phyloP scores from a whole-genome alignment of 2,888 invertebrate genomes.

The Epinotia demarniana region DNA sequence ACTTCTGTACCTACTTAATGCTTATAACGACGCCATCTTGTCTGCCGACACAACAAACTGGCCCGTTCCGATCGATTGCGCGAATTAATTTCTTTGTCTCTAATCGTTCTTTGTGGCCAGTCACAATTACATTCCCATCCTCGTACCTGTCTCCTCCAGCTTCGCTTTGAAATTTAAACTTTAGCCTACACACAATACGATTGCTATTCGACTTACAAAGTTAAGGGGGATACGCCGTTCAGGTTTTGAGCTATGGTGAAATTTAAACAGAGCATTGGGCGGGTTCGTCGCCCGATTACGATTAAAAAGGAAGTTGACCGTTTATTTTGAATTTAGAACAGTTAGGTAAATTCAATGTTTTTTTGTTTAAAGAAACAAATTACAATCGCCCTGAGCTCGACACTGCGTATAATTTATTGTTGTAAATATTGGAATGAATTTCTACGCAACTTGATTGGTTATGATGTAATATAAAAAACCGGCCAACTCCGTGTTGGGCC shows the following conservation, averaged over 20 bases:
- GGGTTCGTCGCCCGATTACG: slow-evolving; percentile 40
- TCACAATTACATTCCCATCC: slow-evolving; percentile 8
- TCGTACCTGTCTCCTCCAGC: neutral
- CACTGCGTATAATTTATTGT: slow-evolving; percentile 8
- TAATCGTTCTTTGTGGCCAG: slow-evolving; percentile 41
- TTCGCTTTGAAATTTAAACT: neutral
- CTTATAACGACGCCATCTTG: slow-evolving; percentile 34
- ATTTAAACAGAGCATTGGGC: slow-evolving; percentile 33
- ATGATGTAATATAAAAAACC: neutral
- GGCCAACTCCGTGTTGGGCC: too few relatives aligned
- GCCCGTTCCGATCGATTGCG: slow-evolving; percentile 39
- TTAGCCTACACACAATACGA: neutral
- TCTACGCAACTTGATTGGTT: neutral
- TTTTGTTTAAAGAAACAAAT: slow-evolving; percentile 22
- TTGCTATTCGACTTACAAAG: neutral
- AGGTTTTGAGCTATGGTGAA: neutral
- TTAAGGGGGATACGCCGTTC: neutral
- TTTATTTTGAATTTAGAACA: slow-evolving; percentile 38
- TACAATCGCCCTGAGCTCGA: neutral
- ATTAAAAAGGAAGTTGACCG: slow-evolving; percentile 39
- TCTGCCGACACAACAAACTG: slow-evolving; percentile 29
- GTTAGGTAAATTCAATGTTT: slow-evolving; percentile 24
- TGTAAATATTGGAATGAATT: neutral
- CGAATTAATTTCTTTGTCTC: slow-evolving; percentile 43
- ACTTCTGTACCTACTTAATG: neutral